These are phyloP conservation scores for Plumapathes pennacea DNA, from an alignment of 92 coral and sea anemone genomes.

Conservation along the genomic window DNA sequence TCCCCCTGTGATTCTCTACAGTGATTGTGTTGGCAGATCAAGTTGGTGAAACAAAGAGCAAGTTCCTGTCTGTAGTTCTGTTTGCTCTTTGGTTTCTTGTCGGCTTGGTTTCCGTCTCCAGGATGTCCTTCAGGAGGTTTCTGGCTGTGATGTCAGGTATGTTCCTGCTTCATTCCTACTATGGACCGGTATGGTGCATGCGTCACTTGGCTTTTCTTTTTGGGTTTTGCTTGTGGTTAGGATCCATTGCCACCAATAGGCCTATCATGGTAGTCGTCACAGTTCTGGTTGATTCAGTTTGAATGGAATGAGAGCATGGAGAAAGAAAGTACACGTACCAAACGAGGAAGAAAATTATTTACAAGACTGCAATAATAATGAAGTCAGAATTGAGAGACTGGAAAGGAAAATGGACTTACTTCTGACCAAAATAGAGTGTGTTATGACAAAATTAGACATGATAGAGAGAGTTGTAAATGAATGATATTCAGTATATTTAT, in stretches of 20 bases:
- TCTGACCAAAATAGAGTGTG: slow-evolving; percentile 53
- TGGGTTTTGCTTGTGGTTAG: slow-evolving; percentile 76
- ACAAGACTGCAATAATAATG: slow-evolving; percentile 60
- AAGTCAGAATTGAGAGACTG: slow-evolving; percentile 64
- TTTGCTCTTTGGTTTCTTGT: slow-evolving; percentile 63
- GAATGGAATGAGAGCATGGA: slow-evolving; percentile 77
- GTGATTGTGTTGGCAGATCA: slow-evolving; percentile 61
- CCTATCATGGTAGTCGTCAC: slow-evolving; percentile 82
- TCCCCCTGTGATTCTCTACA: too few relatives aligned
- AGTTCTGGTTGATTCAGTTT: slow-evolving; percentile 59
- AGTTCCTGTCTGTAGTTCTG: slow-evolving; percentile 64
- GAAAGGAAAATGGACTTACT: slow-evolving; percentile 64
- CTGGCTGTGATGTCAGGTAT: slow-evolving; percentile 73
- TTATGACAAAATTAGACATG: too few relatives aligned
- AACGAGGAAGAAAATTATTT: slow-evolving; percentile 57
- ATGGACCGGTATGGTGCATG: slow-evolving; percentile 86
- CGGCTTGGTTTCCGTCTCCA: slow-evolving; percentile 65
- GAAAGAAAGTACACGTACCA: slow-evolving; percentile 49
- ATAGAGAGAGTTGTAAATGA: too few relatives aligned
- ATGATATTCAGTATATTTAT: too few relatives aligned
- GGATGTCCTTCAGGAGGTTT: slow-evolving; percentile 84
- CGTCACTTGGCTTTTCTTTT: slow-evolving; percentile 69
- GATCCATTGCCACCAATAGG: slow-evolving; percentile 68
- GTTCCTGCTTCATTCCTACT: slow-evolving; percentile 77
- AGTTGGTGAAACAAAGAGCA: slow-evolving; percentile 63